phyloP scores from a whole-genome alignment of 1,140 invertebrate genomes.

The Lordiphosa stackelbergi region DNA sequence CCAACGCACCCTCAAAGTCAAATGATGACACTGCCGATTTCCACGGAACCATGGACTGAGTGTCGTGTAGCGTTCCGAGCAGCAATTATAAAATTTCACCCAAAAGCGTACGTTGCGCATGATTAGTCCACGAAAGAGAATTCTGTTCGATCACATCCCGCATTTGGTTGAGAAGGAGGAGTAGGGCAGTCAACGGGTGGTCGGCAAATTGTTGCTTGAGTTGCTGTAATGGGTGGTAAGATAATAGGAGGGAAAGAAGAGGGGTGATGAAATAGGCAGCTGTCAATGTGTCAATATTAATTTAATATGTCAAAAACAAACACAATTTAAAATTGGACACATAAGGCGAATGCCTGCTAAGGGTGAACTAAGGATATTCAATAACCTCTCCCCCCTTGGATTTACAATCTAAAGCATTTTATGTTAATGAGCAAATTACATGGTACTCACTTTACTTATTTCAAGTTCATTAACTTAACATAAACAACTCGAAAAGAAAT shows the following conservation, averaged over 20 bases:
- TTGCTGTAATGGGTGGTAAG: slow-evolving; percentile 32
- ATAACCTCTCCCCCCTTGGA: slow-evolving; percentile 5
- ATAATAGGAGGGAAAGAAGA: neutral
- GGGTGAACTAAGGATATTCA: slow-evolving; percentile 22
- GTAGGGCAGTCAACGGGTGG: slow-evolving; percentile 33
- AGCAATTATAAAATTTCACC: slow-evolving; percentile 60
- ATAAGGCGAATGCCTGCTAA: slow-evolving; percentile 17
- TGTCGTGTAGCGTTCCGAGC: slow-evolving; percentile 31
- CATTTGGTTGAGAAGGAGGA: slow-evolving; percentile 30
- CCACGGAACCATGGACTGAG: slow-evolving; percentile 34
- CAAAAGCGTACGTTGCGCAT: slow-evolving; percentile 68
- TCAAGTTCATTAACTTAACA: slow-evolving; percentile 44
- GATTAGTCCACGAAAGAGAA: slow-evolving; percentile 59
- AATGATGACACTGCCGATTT: slow-evolving; percentile 62
- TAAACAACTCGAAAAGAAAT: slow-evolving; percentile 24
- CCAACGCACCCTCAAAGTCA: slow-evolving; percentile 25
- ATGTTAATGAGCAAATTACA: slow-evolving; percentile 69
- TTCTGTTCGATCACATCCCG: slow-evolving; percentile 35
- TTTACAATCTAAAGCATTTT: slow-evolving; percentile 13
- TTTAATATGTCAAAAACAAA: slow-evolving; percentile 69
- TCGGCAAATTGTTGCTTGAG: slow-evolving; percentile 24
- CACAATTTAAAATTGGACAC: slow-evolving; percentile 66
- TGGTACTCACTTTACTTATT: slow-evolving; percentile 43
- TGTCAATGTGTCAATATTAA: slow-evolving; percentile 75
- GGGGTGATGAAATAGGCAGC: slow-evolving; percentile 41